Percentiles rank a stretch among this genome's conserved stretches.
Evolutionary conservation across 2,888 invertebrate species (phyloP).

Genomic region (Mayetiola destructor): DNA sequence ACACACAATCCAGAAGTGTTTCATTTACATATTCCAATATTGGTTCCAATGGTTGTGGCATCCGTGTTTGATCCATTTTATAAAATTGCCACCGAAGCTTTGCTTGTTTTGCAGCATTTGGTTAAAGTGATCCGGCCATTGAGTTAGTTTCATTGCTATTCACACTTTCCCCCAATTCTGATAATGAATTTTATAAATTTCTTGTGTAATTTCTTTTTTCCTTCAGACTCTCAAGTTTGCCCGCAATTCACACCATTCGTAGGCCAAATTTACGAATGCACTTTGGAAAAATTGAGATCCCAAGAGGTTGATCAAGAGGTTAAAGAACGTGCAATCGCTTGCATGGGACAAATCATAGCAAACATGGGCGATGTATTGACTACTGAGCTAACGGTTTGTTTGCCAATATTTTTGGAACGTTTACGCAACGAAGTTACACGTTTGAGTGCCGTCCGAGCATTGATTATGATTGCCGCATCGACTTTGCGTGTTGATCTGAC

Average conservation of each 20-base stretch:
- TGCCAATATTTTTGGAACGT: constrained; percentile 90
- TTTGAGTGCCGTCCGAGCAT: constrained; percentile 87
- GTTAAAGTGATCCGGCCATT: constrained; percentile 86
- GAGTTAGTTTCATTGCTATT: constrained; percentile 30
- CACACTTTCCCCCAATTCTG: neutral
- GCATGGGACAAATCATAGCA: constrained; percentile 88
- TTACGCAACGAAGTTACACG: constrained; percentile 94
- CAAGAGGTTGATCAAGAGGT: constrained; percentile 99
- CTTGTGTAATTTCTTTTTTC: neutral
- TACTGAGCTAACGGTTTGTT: constrained; percentile 64
- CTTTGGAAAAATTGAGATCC: constrained; percentile 71
- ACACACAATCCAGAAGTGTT: constrained; percentile 40
- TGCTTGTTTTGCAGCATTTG: constrained; percentile 81
- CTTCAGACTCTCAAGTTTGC: constrained; percentile 33
- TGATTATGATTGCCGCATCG: constrained; percentile 86
- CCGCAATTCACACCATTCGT: constrained; percentile 69
- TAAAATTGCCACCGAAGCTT: constrained; percentile 94
- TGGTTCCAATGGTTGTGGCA: constrained; percentile 72
- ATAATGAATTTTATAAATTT: neutral
- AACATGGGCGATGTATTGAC: constrained; percentile 78
- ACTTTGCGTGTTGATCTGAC: constrained; percentile 71
- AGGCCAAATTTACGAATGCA: constrained; percentile 66
- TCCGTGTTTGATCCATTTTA: constrained; percentile 94
- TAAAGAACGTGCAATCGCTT: constrained; percentile 93
- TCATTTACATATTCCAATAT: constrained; percentile 59